phyloP scores from a whole-genome alignment of 2,797 vertebrate genomes.

The Zenarchopterus dispar region DNA sequence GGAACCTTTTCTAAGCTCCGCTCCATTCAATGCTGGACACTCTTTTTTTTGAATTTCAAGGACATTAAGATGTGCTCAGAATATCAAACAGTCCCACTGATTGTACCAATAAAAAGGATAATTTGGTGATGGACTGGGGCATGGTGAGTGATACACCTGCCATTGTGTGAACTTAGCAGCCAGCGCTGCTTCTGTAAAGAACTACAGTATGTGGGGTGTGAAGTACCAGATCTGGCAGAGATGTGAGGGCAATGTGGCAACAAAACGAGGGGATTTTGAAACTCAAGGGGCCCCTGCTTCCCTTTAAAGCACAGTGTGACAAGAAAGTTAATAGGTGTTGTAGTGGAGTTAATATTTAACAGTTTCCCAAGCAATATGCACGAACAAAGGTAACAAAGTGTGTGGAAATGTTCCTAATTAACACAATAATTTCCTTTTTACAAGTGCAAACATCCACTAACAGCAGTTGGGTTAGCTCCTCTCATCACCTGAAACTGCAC shows the following conservation, averaged over 20 bases:
- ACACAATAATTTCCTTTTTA: conserved; percentile 56
- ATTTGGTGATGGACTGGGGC: conserved; percentile 62
- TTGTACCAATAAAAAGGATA: conserved; percentile 65
- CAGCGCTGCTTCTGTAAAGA: conserved; percentile 35
- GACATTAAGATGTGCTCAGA: conserved; percentile 83
- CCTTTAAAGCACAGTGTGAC: conserved; percentile 67
- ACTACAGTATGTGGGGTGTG: conserved; percentile 52
- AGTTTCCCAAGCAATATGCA: conserved; percentile 67
- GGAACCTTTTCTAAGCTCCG: conserved; percentile 61
- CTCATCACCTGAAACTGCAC: neutral
- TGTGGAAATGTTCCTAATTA: conserved; percentile 73
- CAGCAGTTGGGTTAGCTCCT: neutral
- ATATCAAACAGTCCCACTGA: conserved; percentile 81
- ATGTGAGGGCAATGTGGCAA: conserved; percentile 63
- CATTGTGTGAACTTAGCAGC: conserved; percentile 41
- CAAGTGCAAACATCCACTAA: conserved; percentile 39
- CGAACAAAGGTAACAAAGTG: conserved; percentile 63
- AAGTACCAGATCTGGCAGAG: conserved; percentile 67
- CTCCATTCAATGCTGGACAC: conserved; percentile 69
- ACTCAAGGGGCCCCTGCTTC: conserved; percentile 64
- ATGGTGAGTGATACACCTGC: conserved; percentile 50
- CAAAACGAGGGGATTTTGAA: conserved; percentile 67
- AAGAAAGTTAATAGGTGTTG: conserved; percentile 75
- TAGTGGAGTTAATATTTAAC: conserved; percentile 79
- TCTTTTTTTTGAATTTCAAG: conserved; percentile 75